These are phyloP conservation scores for Aspiorhynchus laticeps DNA, from an alignment of 2,113 vertebrate species.

Conservation along the genomic window DNA sequence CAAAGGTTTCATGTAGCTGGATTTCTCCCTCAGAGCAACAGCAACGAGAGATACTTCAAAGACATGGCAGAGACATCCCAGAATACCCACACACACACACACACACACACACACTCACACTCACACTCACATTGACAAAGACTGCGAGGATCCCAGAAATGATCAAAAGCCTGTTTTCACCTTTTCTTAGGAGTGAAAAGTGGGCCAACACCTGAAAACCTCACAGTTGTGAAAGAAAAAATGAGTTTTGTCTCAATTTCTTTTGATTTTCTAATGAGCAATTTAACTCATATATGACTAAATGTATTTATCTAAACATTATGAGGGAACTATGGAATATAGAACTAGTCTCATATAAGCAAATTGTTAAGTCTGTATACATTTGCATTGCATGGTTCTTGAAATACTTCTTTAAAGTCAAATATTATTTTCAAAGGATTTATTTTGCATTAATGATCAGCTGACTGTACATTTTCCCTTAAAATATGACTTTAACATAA, in stretches of 20 bases:
- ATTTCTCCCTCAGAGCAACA: conserved; percentile 32
- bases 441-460: not conserved
- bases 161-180: conserved; percentile 61
- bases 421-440: not conserved
- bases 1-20: conserved; percentile 11
- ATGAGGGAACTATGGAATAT: not conserved
- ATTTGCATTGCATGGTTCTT: not conserved
- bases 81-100: not conserved
- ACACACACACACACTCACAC: not conserved
- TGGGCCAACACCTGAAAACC: conserved; percentile 58
- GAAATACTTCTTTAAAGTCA: not conserved
- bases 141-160: conserved; percentile 47
- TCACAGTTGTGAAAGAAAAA: conserved; percentile 39
- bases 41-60: conserved; percentile 40
- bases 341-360: not conserved
- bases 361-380: not conserved
- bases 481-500: not conserved
- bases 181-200: conserved; percentile 54
- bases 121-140: conserved; percentile 9
- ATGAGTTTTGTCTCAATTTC: not conserved
- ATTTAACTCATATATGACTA: not conserved
- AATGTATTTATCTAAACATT: not conserved
- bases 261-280: not conserved
- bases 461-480: not conserved
- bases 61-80: conserved; percentile 1